A percentile compares a stretch with the other conserved stretches of the same genome.
These are phyloP conservation scores for Xestia c-nigrum DNA, from an alignment of 2,888 invertebrate species.

Conservation along the genomic window DNA sequence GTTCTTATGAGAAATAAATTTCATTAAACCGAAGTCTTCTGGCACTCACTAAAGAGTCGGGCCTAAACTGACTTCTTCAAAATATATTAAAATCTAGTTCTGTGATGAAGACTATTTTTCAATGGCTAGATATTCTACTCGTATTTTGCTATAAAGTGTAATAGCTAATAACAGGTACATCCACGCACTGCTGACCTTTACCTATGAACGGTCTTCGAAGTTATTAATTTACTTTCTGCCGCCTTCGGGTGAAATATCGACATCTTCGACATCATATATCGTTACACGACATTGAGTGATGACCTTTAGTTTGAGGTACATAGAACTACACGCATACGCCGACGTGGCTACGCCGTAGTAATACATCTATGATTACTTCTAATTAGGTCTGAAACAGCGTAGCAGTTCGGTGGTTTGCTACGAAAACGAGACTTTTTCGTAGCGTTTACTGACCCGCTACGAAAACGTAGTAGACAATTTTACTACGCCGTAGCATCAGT, in stretches of 20 bases:
- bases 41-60: too few species aligned
- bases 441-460: background rate
- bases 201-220: background rate
- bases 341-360: background rate
- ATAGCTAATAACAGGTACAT: constrained; percentile 3
- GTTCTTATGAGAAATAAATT: too few species aligned
- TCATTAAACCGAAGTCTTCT: too few species aligned
- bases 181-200: constrained; percentile 28
- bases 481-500: constrained; percentile 14
- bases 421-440: background rate
- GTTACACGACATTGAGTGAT: constrained; percentile 32
- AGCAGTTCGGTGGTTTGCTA: background rate
- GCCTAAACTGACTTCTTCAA: background rate
- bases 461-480: background rate
- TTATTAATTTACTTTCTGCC: constrained; percentile 51
- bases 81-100: background rate
- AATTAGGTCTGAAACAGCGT: background rate
- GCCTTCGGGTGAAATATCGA: constrained; percentile 41
- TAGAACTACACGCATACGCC: background rate
- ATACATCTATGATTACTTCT: background rate
- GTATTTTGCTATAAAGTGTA: background rate
- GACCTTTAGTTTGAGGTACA: constrained; percentile 12
- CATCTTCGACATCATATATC: constrained; percentile 17
- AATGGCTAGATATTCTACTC: too few species aligned
- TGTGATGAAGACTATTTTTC: background rate